Evolutionary conservation across 2,113 vertebrate species (phyloP).

Genomic region (Ammodytes dubius): DNA sequence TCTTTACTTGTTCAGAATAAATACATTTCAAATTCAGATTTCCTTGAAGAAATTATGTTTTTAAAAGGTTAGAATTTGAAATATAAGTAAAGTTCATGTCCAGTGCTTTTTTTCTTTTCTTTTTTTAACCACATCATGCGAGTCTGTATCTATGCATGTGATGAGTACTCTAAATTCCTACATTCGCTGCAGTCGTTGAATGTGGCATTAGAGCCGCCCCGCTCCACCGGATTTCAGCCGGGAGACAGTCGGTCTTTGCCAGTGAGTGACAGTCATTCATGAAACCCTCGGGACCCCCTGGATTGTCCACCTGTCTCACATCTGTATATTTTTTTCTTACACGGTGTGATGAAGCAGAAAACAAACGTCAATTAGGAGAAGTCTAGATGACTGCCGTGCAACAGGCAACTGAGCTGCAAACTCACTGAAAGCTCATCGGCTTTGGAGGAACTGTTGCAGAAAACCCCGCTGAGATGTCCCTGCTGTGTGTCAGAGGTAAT

Average conservation of each 20-base stretch:
- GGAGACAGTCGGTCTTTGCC: slow-evolving; percentile 26
- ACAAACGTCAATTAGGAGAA: background rate
- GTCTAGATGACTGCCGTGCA: slow-evolving; percentile 39
- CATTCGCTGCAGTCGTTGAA: slow-evolving; percentile 5
- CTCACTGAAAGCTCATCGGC: slow-evolving; percentile 51
- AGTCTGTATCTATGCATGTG: too few species aligned
- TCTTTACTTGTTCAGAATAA: too few species aligned
- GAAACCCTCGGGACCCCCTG: background rate
- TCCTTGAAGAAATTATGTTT: too few species aligned
- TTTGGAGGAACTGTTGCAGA: slow-evolving; percentile 57
- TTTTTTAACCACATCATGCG: too few species aligned
- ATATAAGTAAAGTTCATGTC: too few species aligned
- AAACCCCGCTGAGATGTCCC: slow-evolving; percentile 70
- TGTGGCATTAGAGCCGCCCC: slow-evolving; percentile 62
- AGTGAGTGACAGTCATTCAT: slow-evolving; percentile 35
- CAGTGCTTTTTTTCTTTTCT: too few species aligned
- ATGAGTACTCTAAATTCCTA: background rate
- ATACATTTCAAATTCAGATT: too few species aligned
- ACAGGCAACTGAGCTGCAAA: slow-evolving; percentile 61
- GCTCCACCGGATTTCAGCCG: slow-evolving; percentile 49
- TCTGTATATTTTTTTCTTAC: background rate
- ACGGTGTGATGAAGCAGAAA: slow-evolving; percentile 14
- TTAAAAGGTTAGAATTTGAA: too few species aligned
- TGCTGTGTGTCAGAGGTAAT: slow-evolving; percentile 81
- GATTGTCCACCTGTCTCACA: background rate